Evolutionary conservation across 1,140 invertebrate genomes (phyloP).

Genomic region (Tyrophagus putrescentiae): DNA sequence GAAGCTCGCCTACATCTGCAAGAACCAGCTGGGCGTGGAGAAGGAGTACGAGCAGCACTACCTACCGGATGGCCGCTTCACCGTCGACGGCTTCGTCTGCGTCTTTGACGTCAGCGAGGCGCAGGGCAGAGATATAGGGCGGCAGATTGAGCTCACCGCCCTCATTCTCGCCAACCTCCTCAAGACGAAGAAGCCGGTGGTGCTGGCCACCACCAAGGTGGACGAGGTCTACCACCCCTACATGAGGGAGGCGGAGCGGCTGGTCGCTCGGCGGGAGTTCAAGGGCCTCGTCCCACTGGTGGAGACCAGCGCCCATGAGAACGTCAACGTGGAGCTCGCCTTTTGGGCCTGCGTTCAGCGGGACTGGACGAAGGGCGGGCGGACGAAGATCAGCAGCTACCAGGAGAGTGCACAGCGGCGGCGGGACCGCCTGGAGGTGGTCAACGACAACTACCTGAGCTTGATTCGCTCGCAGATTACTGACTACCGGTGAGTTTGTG

Average conservation of each 20-base stretch:
- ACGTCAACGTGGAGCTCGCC: slow-evolving; percentile 87
- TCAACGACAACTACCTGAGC: slow-evolving; percentile 68
- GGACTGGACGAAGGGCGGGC: slow-evolving; percentile 54
- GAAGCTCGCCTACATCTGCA: slow-evolving; percentile 97
- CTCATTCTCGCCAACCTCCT: slow-evolving; percentile 61
- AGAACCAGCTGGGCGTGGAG: slow-evolving; percentile 73
- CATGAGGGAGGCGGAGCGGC: slow-evolving; percentile 70
- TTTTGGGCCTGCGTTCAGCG: slow-evolving; percentile 83
- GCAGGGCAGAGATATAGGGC: slow-evolving; percentile 62
- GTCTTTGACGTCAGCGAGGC: slow-evolving; percentile 89
- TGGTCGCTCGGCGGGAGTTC: slow-evolving; percentile 78
- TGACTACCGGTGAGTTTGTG: slow-evolving; percentile 45
- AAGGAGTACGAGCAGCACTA: slow-evolving; percentile 79
- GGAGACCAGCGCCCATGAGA: slow-evolving; percentile 89
- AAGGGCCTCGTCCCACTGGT: slow-evolving; percentile 70
- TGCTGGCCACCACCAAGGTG: slow-evolving; percentile 89
- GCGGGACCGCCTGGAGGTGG: slow-evolving; percentile 71
- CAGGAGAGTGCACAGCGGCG: slow-evolving; percentile 65
- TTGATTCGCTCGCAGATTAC: slow-evolving; percentile 62
- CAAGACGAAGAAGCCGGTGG: slow-evolving; percentile 86
- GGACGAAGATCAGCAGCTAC: slow-evolving; percentile 58
- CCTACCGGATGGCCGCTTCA: slow-evolving; percentile 79
- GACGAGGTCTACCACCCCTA: slow-evolving; percentile 77
- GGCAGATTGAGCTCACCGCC: slow-evolving; percentile 58
- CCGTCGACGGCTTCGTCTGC: slow-evolving; percentile 88